phyloP scores from a whole-genome alignment of 2,797 vertebrate genomes.

The Phoeniculus purpureus region DNA sequence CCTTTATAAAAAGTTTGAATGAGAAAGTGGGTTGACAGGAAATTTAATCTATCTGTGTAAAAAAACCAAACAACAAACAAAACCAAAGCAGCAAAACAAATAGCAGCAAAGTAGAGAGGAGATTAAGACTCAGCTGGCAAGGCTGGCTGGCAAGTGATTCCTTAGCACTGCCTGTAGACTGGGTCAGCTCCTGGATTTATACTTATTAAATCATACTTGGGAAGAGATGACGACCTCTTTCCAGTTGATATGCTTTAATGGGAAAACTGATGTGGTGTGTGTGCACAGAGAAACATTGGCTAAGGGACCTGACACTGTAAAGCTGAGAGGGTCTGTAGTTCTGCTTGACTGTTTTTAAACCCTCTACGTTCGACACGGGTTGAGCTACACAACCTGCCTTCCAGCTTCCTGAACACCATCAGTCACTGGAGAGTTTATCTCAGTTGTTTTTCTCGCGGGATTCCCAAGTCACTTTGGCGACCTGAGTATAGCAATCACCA shows the following conservation, averaged over 20 bases:
- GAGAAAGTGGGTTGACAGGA: conserved; percentile 30
- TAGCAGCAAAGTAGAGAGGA: conserved; percentile 30
- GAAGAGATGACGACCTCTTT: conserved; percentile 2
- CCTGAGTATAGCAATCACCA: background rate
- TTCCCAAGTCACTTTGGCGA: background rate
- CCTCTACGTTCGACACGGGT: background rate
- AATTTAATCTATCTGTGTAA: conserved; percentile 37
- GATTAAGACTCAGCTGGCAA: background rate
- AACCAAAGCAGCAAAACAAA: background rate
- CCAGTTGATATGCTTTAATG: background rate
- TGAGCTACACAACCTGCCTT: background rate
- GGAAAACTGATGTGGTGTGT: background rate
- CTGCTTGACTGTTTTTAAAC: background rate
- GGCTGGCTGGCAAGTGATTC: conserved; percentile 25
- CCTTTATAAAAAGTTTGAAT: background rate
- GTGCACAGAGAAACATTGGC: background rate
- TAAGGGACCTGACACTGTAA: background rate
- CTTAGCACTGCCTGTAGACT: background rate
- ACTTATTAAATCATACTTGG: conserved; percentile 24
- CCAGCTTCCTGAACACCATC: background rate
- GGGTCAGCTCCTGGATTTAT: conserved; percentile 39
- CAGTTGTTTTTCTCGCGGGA: background rate
- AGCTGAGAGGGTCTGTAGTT: background rate
- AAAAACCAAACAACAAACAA: background rate
- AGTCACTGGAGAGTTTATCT: background rate